Evolutionary conservation across 2,888 invertebrate genomes (phyloP), one percentile per base, ranked within the genome.

Genomic region (Geotrupes spiniger): DNA sequence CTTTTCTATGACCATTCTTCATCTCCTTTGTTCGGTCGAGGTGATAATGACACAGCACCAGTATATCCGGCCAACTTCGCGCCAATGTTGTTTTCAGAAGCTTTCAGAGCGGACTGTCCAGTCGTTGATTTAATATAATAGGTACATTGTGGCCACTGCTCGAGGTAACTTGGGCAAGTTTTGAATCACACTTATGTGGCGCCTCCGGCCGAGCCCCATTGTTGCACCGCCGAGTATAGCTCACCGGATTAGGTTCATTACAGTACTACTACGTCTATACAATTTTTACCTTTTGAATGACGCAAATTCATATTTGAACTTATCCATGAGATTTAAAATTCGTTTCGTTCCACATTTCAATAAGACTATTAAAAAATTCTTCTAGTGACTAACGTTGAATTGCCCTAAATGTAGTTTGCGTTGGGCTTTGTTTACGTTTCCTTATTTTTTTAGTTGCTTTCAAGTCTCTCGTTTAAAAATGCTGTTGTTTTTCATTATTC

Each of bases 11-110:
- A 60, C 66, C 63, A 63, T 63, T 63, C 62, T 66, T 68, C 68
- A 69, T 68, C 64, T 65, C 69, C 63, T 70, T 71, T 70, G 70
- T 68, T 69, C 60, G 53, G 56, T 59, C 62, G 69, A 70, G 71
- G 71, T 71, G 71, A 70, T 71, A 71, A 71, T 71, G 71, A 70
- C 64, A 65, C 63, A 66, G 70, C 66, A 67, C 66, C 69, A 63
- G 63, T 60, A 59, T 64, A 66, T 70, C 70, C 70, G 71, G 69
- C 66, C 69, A 69, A 68, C 66, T 66, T 66, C 63, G 64, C 63
- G 64, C 49, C 66, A 62, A 64, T 63, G 63, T 65, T 69, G 65
- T 69, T 68, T 64, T 62, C 60, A 64, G 64, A 60, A 61, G 63
- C 61, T 64, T 57, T 62, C 25, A 36, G 37, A 40, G 37, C 31